Base-by-base conservation (phyloP, 2,888 invertebrate genomes). In the Nephrotoma appendiculata region DNA sequence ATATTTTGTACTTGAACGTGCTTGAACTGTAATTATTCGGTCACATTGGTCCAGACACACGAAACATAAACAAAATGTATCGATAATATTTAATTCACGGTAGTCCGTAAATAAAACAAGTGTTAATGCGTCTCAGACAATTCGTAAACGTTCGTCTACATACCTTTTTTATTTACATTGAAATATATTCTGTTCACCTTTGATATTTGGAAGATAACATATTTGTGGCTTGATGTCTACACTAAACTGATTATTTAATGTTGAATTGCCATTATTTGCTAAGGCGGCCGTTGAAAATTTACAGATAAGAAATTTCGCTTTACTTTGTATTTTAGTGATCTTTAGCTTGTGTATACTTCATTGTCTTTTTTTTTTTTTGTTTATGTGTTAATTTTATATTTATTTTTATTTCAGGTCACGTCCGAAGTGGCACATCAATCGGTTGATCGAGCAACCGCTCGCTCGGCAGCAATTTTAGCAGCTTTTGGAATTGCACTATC, bases 401-500 rank as follows among this genome's bases (percentile, higher is more conserved):
- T 19, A 11, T 84, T 85, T 44, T 86, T n/a, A 52, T 86, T 43
- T 6, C 42, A 57, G 86, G 41, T 86, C 41, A 52, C 92, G 92
- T 86, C 92, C 92, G 91, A 86, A 3, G 19, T 57, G n/a, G n/a
- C 85, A 85, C 85, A 85, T 44, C 86, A 86, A 90, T 90, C 89
- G 91, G 87, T 86, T 6, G 94, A 94, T 90, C 93, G 93, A 89
- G 92, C 92, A 91, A 92, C 93, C 91, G 92, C 93, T 86, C 91
- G 93, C 88, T 94, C 94, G 0, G 94, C 94, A 19, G 89, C 93
- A 85, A 90, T 93, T 87, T 91, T 94, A 87, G 94, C 94, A 6
- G 92, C 93, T 6, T 90, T 94, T 87, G 94, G 94, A 86, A 92
- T 94, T 41, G 94, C 93, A 31, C 90, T 94, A 0, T 94, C 94